Base-by-base conservation (phyloP, 2,888 invertebrate genomes). In the Hipparchia semele region DNA sequence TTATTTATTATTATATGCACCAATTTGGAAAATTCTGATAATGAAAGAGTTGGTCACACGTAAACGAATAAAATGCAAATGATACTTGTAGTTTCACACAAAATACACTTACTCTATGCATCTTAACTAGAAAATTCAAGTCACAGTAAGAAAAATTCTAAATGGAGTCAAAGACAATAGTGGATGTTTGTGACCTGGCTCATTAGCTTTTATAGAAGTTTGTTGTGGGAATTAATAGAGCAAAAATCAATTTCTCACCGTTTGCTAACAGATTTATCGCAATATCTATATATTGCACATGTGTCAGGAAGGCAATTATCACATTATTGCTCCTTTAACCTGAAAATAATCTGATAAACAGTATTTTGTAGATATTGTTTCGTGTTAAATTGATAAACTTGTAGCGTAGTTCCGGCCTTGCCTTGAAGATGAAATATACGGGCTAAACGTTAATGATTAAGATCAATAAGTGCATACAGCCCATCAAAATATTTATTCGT, bases 221-320 rank as follows among this genome's bases (percentile, higher is more conserved):
- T 90, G 92, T 90, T 91, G 93, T 94, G 93, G 91, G 93, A 94
- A 93, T 88, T 90, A 90, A 86, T 89, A 82, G 90, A 90, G 92
- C 91, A 92, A 93, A 93, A 92, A 90, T 86, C 82, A 91, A 91
- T 90, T 90, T 91, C 91, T 86, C 87, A 92, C 85, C 81, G 86
- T 90, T 91, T 90, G 87, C 85, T 79, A 90, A 90, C 81, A 76
- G 82, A 81, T 84, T 82, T 89, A 88, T 83, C 87, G 90, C 90
- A 90, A 90, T 84, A 80, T 80, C 77, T 80, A 73, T 74, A 76
- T 73, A 73, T 79, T 76, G 75, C 74, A 77, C 66, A 54, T 73
- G 53, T 75, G 72, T 62, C 69, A 75, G 75, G 71, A 71, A 74
- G 59, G 54, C 73, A 77, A 78, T 78, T 75, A 78, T 69, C 68